A percentile compares a stretch with the other conserved stretches of the same genome.
Conservation (phyloP, 2,113 vertebrate species). For the Scopus umbretta region DNA sequence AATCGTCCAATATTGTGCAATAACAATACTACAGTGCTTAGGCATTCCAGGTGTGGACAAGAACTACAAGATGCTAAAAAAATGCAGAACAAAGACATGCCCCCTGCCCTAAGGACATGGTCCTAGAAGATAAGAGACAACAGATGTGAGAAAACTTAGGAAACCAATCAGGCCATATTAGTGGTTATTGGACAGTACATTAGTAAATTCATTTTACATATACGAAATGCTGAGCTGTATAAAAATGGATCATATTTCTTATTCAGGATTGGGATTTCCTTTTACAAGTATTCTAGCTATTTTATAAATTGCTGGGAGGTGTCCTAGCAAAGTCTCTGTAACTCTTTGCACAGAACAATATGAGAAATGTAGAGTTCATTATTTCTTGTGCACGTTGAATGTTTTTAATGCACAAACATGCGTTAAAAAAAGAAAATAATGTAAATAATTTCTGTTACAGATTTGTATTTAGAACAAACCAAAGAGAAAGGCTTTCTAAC, state of each 20-base stretch:
- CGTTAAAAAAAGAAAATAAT: neutral
- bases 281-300: neutral
- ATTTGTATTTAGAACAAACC: neutral
- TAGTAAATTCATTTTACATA: neutral
- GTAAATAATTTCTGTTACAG: neutral
- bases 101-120: neutral
- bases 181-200: neutral
- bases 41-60: neutral
- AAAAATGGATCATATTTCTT: neutral
- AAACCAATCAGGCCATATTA: neutral
- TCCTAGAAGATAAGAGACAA: neutral
- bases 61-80: neutral
- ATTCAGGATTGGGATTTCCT: neutral
- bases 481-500: neutral
- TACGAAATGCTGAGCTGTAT: neutral
- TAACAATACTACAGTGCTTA: neutral
- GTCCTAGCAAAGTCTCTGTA: neutral
- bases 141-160: neutral
- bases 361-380: neutral
- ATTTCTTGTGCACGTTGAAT: neutral
- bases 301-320: neutral
- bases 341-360: neutral
- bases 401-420: rapidly evolving
- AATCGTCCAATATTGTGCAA: neutral
- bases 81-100: neutral